Evolutionary conservation across 2,888 invertebrate species (phyloP).

Genomic region (Arge pagana): DNA sequence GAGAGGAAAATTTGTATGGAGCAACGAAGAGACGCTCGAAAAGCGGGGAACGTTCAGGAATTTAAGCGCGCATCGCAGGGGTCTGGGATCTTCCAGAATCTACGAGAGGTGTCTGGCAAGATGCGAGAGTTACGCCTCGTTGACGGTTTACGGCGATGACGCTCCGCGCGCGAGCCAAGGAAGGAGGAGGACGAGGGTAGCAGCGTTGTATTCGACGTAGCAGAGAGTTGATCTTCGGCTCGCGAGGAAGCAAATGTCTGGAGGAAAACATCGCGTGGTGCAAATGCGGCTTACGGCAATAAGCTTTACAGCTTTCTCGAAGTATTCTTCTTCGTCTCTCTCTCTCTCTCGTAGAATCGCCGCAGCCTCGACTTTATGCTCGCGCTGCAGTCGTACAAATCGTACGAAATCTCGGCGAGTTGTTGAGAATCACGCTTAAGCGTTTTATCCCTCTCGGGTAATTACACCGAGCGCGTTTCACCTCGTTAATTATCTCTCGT

Average conservation of each 20-base stretch:
- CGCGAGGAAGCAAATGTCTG: no score
- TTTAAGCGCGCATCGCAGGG: conserved; percentile 10
- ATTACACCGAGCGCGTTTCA: background rate
- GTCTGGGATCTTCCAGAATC: no score
- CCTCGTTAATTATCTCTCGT: no score
- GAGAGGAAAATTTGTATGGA: conserved; percentile 27
- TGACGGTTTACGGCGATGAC: conserved; percentile 44
- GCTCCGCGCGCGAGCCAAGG: conserved; percentile 45
- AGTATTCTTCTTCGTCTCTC: background rate
- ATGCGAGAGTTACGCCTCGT: conserved; percentile 23
- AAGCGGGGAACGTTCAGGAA: conserved; percentile 20
- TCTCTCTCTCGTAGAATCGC: no score
- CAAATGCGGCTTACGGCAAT: conserved; percentile 15
- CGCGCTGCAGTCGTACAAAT: no score
- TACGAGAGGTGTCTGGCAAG: conserved; percentile 15
- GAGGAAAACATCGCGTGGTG: conserved; percentile 13
- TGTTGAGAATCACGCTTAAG: no score
- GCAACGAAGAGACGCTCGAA: conserved; percentile 22
- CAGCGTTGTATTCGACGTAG: no score
- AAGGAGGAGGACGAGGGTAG: no score
- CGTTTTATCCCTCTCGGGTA: background rate
- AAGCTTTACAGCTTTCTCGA: conserved; percentile 7
- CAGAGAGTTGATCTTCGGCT: conserved; percentile 19
- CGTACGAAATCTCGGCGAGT: no score
- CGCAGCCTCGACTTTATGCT: no score